phyloP scores from a whole-genome alignment of 30 jellyfish, hydroid and myxozoan genomes.

The Aurelia sp. region DNA sequence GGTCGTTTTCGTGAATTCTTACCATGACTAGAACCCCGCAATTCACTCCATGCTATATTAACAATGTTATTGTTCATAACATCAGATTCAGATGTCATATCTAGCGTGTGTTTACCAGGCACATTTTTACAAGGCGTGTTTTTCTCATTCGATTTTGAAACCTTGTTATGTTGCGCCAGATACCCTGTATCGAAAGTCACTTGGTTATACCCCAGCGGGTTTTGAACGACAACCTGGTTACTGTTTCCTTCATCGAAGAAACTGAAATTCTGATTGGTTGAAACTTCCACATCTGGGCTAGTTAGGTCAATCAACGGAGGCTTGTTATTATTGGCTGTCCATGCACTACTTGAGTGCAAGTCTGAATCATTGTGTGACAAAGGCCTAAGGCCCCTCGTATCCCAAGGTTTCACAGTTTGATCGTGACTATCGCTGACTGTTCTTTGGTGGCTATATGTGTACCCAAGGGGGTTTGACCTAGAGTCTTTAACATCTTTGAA shows the following conservation, averaged over 20 bases:
- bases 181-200: not conserved
- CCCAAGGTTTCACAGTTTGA: not conserved
- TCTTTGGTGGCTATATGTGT: conserved; percentile 3
- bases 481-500: conserved; percentile 53
- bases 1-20: conserved; percentile 49
- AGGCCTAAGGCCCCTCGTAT: not conserved
- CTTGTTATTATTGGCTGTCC: not conserved
- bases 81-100: conserved; percentile 31
- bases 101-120: not conserved
- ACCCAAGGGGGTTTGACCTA: conserved; percentile 1
- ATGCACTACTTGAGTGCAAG: not conserved
- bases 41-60: conserved; percentile 37
- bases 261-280: too few species aligned
- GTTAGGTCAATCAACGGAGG: not conserved
- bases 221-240: conserved; percentile 18
- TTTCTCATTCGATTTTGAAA: not conserved
- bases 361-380: not conserved
- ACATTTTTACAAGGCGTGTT: too few species aligned
- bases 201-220: conserved; percentile 19
- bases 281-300: not conserved
- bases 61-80: conserved; percentile 37
- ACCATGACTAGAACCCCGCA: conserved; percentile 16
- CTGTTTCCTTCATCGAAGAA: not conserved
- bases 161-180: not conserved
- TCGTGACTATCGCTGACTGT: not conserved